Percentiles rank a stretch among this genome's conserved stretches.
Conservation (phyloP, 2,888 invertebrate species). For the Diloba caeruleocephala region DNA sequence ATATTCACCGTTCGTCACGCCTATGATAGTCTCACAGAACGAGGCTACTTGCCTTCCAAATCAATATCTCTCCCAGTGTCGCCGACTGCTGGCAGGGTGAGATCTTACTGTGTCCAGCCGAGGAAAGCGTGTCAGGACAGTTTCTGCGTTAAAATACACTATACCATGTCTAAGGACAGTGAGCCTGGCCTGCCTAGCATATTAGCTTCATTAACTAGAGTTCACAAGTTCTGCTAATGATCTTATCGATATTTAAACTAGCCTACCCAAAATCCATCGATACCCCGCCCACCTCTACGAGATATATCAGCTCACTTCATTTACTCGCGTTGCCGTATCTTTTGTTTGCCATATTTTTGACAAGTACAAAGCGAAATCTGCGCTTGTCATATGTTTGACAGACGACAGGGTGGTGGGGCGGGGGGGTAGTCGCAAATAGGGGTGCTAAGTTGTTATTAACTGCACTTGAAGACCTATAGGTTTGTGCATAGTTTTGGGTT, state of each 20-base stretch:
- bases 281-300: slow-evolving; percentile 72
- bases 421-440: slow-evolving; percentile 54
- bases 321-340: slow-evolving; percentile 85
- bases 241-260: slow-evolving; percentile 10
- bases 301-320: slow-evolving; percentile 89
- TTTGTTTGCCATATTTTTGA: slow-evolving; percentile 89
- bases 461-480: slow-evolving; percentile 77
- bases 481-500: slow-evolving; percentile 44
- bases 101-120: too few species aligned
- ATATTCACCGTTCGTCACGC: too few species aligned
- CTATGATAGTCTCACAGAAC: too few species aligned
- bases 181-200: too few species aligned
- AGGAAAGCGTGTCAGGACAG: too few species aligned
- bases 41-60: too few species aligned
- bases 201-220: too few species aligned
- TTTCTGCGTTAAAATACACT: too few species aligned
- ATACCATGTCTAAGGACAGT: too few species aligned
- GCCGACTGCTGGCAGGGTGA: too few species aligned
- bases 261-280: slow-evolving; percentile 47
- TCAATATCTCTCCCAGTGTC: too few species aligned
- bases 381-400: slow-evolving; percentile 88
- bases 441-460: slow-evolving; percentile 87
- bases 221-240: too few species aligned
- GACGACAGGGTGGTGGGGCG: slow-evolving; percentile 65
- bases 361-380: slow-evolving; percentile 89